Evolutionary conservation across 2,797 vertebrate genomes (phyloP).

Genomic region (Simalia tracyae): DNA sequence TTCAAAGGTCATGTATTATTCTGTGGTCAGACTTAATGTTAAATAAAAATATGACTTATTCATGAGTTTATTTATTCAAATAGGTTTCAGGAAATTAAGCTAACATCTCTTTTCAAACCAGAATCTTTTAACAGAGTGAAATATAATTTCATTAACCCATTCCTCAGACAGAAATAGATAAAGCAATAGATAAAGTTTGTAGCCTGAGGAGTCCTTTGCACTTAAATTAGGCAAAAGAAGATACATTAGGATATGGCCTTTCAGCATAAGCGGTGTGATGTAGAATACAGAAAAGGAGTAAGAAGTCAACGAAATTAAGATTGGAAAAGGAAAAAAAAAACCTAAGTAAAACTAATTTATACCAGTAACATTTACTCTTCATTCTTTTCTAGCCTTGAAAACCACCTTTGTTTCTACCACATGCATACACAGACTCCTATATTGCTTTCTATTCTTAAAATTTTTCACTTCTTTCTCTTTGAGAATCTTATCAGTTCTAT

Average conservation of each 20-base stretch:
- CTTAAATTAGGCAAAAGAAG: background rate
- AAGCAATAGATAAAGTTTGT: background rate
- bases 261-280: background rate
- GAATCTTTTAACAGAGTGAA: background rate
- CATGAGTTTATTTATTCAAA: background rate
- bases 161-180: background rate
- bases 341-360: background rate
- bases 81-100: background rate
- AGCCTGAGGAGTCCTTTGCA: background rate
- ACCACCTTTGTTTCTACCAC: background rate
- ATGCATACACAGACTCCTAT: background rate
- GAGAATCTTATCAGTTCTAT: background rate
- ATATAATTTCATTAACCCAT: background rate
- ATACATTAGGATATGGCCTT: background rate
- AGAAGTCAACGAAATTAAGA: background rate
- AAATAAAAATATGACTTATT: background rate
- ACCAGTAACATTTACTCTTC: background rate
- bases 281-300: background rate
- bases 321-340: background rate
- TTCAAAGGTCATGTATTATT: background rate
- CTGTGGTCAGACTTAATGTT: background rate
- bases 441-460: background rate
- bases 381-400: background rate
- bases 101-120: background rate
- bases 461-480: background rate